Evolutionary conservation across 2,888 invertebrate species (phyloP), one percentile per base, ranked within the genome.

Genomic region (Calameuta idolon): DNA sequence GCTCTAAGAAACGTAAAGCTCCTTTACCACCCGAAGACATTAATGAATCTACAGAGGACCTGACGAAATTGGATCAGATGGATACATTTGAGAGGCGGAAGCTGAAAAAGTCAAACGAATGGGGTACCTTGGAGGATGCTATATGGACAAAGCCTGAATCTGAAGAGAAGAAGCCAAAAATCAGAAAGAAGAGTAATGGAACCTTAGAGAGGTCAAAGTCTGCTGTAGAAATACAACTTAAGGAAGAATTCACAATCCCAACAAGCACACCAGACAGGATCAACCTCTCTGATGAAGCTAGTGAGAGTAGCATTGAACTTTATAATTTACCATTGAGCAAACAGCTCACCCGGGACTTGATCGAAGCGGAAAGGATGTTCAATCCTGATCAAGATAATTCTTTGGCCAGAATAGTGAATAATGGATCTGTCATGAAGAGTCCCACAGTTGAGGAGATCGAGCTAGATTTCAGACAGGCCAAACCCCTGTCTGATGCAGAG

Each of bases 121-220:
- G 96, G 93, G 96, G 95, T 3, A 96, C 95, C 82, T 92, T 96
- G 82, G 95, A 96, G 90, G 96, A 96, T 85, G 96, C 95, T n/a
- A 94, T 95, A 35, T 94, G 95, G 80, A 94, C 93, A 79, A 87
- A 92, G n/a, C 87, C 89, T 34, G 89, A 90, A 33, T 92, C 92
- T 1, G 76, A 71, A 11, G 15, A 79, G 23, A 81, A 76, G 9
- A 83, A 80, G 76, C 75, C 77, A n/a, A 84, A 82, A 37, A 83
- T 80, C 34, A 82, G 86, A 76, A 89, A 90, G 69, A 85, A 87
- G 71, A 87, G 87, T 78, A 87, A 85, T 1, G 94, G 94, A 69
- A 94, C 94, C 83, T 90, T 94, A 84, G 95, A 95, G 86, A 92
- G 94, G 83, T 94, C 94, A 1, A 94, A 94, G 90, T 94, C 94